phyloP scores from a whole-genome alignment of 2,888 invertebrate species.

The Morinoia aosen region DNA sequence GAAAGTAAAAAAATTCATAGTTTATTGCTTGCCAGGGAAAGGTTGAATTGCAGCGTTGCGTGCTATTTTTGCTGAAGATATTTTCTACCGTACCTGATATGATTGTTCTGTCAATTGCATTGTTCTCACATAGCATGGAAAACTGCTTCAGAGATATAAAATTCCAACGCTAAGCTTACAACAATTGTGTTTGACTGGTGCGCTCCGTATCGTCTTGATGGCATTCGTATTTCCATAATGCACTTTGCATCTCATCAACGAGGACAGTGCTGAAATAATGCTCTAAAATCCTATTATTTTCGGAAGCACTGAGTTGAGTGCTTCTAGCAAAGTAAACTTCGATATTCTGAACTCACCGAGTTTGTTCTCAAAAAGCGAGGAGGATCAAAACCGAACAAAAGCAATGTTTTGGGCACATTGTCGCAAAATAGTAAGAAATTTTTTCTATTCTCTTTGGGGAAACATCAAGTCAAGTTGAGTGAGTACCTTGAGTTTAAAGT shows the following conservation, averaged over 20 bases:
- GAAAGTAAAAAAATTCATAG: background rate
- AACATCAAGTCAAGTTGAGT: background rate
- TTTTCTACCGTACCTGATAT: background rate
- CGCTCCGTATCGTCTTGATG: background rate
- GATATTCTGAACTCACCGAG: background rate
- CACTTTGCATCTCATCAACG: slow-evolving; percentile 21
- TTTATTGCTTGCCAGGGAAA: background rate
- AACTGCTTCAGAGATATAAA: background rate
- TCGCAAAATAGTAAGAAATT: background rate
- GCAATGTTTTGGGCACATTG: background rate
- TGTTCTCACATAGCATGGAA: background rate
- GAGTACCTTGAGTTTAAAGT: too few relatives aligned
- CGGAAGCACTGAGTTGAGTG: slow-evolving; percentile 10
- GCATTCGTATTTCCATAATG: slow-evolving; percentile 9
- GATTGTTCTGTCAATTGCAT: background rate
- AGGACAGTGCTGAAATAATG: slow-evolving; percentile 19
- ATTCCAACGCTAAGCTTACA: background rate
- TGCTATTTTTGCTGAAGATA: background rate
- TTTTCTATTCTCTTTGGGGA: background rate
- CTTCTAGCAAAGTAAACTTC: background rate
- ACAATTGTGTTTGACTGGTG: background rate
- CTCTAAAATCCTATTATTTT: background rate
- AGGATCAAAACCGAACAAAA: background rate
- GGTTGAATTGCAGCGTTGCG: background rate
- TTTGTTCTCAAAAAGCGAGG: background rate